Conservation (phyloP, 2,113 vertebrate species). For the Alaudala cheleensis region DNA sequence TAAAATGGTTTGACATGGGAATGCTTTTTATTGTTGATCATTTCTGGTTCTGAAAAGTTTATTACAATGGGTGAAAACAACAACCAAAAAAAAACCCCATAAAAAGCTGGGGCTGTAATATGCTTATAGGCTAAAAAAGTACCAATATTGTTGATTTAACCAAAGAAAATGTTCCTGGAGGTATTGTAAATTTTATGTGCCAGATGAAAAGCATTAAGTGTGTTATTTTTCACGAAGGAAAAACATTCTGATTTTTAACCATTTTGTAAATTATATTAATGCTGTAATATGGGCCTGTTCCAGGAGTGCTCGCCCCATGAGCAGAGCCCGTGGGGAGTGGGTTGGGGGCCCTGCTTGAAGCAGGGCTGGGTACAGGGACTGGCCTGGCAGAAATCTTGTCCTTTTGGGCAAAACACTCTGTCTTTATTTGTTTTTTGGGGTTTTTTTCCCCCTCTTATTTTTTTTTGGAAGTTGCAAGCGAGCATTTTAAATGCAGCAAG, state of each 20-base stretch:
- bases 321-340: background rate
- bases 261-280: slow-evolving; percentile 77
- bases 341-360: background rate
- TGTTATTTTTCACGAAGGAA: slow-evolving; percentile 72
- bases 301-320: background rate
- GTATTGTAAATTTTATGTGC: slow-evolving; percentile 81
- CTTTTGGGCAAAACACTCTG: background rate
- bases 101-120: slow-evolving; percentile 69
- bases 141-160: slow-evolving; percentile 72
- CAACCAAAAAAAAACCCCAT: slow-evolving; percentile 64
- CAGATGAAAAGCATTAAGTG: slow-evolving; percentile 79
- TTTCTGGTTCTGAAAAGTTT: slow-evolving; percentile 75
- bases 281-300: slow-evolving; percentile 29
- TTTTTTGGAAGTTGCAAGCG: background rate
- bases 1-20: slow-evolving; percentile 59
- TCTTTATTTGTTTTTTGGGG: fast-evolving
- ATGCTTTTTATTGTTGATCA: slow-evolving; percentile 73
- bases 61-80: slow-evolving; percentile 77
- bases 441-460: background rate
- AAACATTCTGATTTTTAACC: slow-evolving; percentile 70
- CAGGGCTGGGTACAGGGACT: background rate
- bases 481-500: slow-evolving; percentile 6
- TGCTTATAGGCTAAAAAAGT: slow-evolving; percentile 71
- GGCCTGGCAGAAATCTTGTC: background rate
- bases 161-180: slow-evolving; percentile 77